These are phyloP conservation scores for Piaya cayana DNA, from an alignment of 2,113 vertebrate genomes.

Conservation along the genomic window DNA sequence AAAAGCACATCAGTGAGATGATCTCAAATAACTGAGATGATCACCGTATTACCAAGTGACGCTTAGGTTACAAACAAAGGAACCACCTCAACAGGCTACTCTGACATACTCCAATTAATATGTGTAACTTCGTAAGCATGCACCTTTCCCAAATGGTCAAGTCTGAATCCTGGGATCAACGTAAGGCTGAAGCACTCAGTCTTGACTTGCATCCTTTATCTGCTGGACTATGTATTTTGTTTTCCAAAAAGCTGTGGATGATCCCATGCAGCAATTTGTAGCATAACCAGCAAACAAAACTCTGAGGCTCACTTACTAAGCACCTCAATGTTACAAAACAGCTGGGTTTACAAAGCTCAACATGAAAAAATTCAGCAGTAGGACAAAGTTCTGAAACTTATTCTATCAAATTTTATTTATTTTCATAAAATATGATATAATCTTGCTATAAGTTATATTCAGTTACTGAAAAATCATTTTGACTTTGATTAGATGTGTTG, in stretches of 20 bases:
- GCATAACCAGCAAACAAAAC: neutral
- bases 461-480: neutral
- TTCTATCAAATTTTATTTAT: neutral
- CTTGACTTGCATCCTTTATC: neutral
- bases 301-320: neutral
- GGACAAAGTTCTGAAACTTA: neutral
- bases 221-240: neutral
- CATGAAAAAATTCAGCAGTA: neutral
- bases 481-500: neutral
- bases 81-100: neutral
- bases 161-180: neutral
- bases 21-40: neutral
- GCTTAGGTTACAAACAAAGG: neutral
- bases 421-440: neutral
- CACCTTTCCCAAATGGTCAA: neutral
- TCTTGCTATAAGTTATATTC: neutral
- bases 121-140: neutral
- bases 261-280: neutral
- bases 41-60: neutral
- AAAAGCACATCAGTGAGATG: neutral
- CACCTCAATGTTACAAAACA: neutral
- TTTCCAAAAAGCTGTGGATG: neutral
- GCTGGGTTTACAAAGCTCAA: neutral
- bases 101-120: neutral
- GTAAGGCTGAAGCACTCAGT: neutral